Evolutionary conservation across 2,888 invertebrate genomes (phyloP), one percentile per base, ranked within the genome.

Genomic region (Amblyjoppa proteus): DNA sequence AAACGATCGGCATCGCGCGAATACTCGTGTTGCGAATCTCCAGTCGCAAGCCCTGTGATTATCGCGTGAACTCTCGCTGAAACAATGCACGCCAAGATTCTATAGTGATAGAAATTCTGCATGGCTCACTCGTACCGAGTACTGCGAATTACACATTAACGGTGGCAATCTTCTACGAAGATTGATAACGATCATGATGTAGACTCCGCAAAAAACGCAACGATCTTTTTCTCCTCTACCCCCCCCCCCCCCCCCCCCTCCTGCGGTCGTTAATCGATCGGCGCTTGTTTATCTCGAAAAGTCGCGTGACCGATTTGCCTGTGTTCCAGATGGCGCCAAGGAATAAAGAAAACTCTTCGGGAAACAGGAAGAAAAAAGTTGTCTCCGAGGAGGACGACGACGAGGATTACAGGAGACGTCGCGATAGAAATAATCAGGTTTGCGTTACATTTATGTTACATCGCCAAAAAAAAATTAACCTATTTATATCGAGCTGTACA

Each of bases 391-490:
- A 95, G 49, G 95, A 96, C 87, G 95, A 96, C 88, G 96, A 96
- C 69, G 97, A 96, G 16, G 97, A 97, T 89, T 97, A 97, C 91
- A 95, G 97, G 84, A 96, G 95, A 88, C 95, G 96, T 76, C 95
- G 97, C 51, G 97, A 97, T 90, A 95, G 97, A 90, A 97, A 97
- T 94, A 97, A 97, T 94, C 96, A 97, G 95, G 97, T 96, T 41
- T 3, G 45, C 45, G 16, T 0, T 16, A 1, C 16, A 49, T 49
- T 49, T 49, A 3, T 49, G 45, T 45, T 45, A 16, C 45, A 49
- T 49, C 34, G 13, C 9, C n/a, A 25, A 20, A 16, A 34, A 2
- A n/a, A 45, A 64, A 2, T 58, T 45, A n/a, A n/a, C 16, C 16
- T 7, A 9, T 1, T 9, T 66, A 45, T 53, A 5, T 58, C n/a